Percentiles rank a stretch among this genome's conserved stretches.
Conservation (phyloP, 2,888 invertebrate genomes). For the Caenorhabditis panamensis region DNA sequence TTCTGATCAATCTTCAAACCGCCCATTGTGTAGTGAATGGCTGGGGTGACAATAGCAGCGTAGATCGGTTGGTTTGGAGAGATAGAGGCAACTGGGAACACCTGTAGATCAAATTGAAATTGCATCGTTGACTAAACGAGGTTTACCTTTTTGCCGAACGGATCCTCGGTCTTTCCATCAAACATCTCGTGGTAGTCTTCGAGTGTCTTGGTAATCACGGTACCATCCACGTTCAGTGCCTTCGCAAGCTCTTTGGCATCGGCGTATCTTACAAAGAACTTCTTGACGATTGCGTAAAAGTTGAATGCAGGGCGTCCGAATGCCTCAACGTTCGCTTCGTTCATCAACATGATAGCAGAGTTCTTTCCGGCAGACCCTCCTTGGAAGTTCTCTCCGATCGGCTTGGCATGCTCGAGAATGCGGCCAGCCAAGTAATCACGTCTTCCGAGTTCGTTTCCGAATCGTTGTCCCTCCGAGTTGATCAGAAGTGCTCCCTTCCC, state of each 20-base stretch:
- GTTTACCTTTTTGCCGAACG: slow-evolving; percentile 49
- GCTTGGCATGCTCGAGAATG: slow-evolving; percentile 74
- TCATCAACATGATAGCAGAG: slow-evolving; percentile 78
- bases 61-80: slow-evolving; percentile 74
- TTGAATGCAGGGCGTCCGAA: slow-evolving; percentile 81
- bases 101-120: slow-evolving; percentile 20
- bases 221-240: slow-evolving; percentile 63
- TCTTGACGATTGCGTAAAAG: slow-evolving; percentile 80
- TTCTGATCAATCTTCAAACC: slow-evolving; percentile 78
- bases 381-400: slow-evolving; percentile 62
- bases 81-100: slow-evolving; percentile 56
- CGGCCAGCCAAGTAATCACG: slow-evolving; percentile 77
- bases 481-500: slow-evolving; percentile 80
- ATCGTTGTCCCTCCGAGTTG: slow-evolving; percentile 76
- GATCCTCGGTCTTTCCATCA: slow-evolving; percentile 44
- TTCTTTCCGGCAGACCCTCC: slow-evolving; percentile 65
- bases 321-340: slow-evolving; percentile 74
- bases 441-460: slow-evolving; percentile 80
- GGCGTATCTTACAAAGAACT: slow-evolving; percentile 77
- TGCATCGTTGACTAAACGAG: background rate
- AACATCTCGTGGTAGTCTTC: slow-evolving; percentile 71
- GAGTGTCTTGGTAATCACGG: slow-evolving; percentile 68
- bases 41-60: slow-evolving; percentile 77
- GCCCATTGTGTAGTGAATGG: slow-evolving; percentile 81
- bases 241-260: slow-evolving; percentile 73